phyloP scores from a whole-genome alignment of 2,888 invertebrate genomes.

The Lamellibrachia satsuma region DNA sequence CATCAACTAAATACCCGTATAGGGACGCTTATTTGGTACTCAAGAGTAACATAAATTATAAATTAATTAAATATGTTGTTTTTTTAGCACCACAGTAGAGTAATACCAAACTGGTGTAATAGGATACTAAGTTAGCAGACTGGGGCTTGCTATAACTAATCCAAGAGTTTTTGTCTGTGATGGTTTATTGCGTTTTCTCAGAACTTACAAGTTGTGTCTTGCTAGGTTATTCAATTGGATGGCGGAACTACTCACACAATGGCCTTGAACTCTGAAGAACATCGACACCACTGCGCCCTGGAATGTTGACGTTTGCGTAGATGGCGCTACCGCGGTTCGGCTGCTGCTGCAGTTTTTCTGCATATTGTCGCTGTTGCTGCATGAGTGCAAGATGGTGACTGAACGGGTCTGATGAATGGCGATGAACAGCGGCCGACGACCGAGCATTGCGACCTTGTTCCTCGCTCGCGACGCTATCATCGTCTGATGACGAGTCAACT shows the following conservation, averaged over 20 bases:
- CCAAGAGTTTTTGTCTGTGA: too few species aligned
- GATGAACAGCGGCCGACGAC: conserved; percentile 43
- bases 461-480: conserved; percentile 59
- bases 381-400: neutral
- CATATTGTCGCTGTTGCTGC: neutral
- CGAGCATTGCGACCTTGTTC: conserved; percentile 50
- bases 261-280: conserved; percentile 36
- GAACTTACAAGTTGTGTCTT: neutral
- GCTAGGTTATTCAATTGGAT: too few species aligned
- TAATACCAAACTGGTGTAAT: too few species aligned
- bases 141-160: too few species aligned
- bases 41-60: too few species aligned
- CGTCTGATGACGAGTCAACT: conserved; percentile 58
- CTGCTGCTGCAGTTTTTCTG: conserved; percentile 23
- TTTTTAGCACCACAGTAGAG: too few species aligned
- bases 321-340: conserved; percentile 38
- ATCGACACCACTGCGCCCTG: conserved; percentile 33
- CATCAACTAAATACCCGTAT: too few species aligned
- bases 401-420: conserved; percentile 36
- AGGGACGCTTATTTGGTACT: too few species aligned
- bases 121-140: too few species aligned
- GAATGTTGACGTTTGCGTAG: conserved; percentile 56
- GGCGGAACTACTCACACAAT: conserved; percentile 31
- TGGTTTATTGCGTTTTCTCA: too few species aligned
- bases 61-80: too few species aligned